Conservation (phyloP, 2,113 vertebrate genomes). For the Oncorhynchus nerka region DNA sequence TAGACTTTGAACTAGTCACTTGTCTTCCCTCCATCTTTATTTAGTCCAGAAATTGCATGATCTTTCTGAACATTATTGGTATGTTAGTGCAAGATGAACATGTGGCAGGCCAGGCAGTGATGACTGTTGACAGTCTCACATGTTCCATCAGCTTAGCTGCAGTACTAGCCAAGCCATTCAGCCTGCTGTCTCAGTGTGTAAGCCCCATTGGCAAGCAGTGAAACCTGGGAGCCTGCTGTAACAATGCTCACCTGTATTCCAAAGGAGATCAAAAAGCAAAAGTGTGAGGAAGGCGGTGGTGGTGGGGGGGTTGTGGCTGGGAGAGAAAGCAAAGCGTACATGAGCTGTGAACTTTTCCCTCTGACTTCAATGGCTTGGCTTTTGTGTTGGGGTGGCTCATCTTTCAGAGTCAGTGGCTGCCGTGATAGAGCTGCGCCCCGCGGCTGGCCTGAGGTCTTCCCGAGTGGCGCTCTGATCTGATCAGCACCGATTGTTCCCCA, state of each 20-base stretch:
- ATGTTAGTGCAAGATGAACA: no score
- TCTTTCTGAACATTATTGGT: no score
- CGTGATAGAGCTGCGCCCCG: constrained; percentile 73
- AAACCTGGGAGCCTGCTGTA: constrained; percentile 32
- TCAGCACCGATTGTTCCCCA: constrained; percentile 46
- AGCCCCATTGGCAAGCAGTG: constrained; percentile 10
- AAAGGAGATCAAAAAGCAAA: constrained; percentile 54
- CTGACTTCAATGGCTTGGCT: constrained; percentile 64
- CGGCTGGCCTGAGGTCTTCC: constrained; percentile 70
- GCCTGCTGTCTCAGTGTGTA: constrained; percentile 17
- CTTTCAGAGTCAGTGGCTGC: constrained; percentile 63
- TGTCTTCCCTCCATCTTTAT: no score
- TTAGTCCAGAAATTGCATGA: no score
- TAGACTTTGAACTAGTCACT: no score
- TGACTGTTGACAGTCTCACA: constrained; percentile 13
- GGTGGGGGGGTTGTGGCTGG: neutral
- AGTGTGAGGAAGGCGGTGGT: neutral
- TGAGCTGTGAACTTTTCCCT: constrained; percentile 44
- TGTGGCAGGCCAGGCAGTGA: constrained; percentile 10
- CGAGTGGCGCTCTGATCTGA: constrained; percentile 63
- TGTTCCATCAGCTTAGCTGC: constrained; percentile 16
- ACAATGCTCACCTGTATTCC: constrained; percentile 48
- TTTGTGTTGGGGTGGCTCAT: constrained; percentile 62
- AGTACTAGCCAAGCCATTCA: constrained; percentile 28
- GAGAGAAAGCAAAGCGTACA: constrained; percentile 42